phyloP scores from a whole-genome alignment of 1,140 invertebrate species.

The Apis dorsata region DNA sequence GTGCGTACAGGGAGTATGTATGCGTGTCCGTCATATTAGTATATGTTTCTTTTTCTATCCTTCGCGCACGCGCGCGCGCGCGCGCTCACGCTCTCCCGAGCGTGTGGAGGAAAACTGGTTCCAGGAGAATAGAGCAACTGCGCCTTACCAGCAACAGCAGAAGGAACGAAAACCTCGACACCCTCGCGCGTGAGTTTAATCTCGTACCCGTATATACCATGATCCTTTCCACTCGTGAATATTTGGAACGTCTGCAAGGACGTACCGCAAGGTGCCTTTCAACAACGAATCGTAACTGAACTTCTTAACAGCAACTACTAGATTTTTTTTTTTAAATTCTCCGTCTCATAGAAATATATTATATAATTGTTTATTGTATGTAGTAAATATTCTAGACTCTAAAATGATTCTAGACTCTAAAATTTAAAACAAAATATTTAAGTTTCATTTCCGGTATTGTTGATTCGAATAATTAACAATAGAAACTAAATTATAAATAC shows the following conservation, averaged over 20 bases:
- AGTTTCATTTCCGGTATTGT: neutral
- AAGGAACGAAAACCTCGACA: conserved; percentile 69
- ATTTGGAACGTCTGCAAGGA: conserved; percentile 53
- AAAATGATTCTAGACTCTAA: too few species aligned
- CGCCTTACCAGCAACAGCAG: conserved; percentile 68
- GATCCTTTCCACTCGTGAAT: conserved; percentile 53
- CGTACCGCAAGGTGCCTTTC: conserved; percentile 49
- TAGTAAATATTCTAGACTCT: conserved; percentile 10
- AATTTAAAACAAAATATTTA: conserved; percentile 3
- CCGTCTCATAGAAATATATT: conserved; percentile 10
- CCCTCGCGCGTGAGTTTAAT: conserved; percentile 68
- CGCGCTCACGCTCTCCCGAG: conserved; percentile 39
- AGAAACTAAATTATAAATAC: conserved; percentile 3
- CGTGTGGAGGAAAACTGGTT: conserved; percentile 79
- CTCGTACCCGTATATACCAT: conserved; percentile 46
- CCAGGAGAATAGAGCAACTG: conserved; percentile 78
- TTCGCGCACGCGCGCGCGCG: conserved; percentile 11
- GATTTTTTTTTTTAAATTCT: conserved; percentile 24
- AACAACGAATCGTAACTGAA: conserved; percentile 16
- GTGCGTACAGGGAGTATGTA: conserved; percentile 8
- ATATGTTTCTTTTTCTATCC: conserved; percentile 48
- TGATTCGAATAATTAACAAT: conserved; percentile 19
- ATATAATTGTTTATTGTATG: conserved; percentile 36
- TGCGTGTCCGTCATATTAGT: conserved; percentile 27
- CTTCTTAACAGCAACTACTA: conserved; percentile 9